phyloP scores from a whole-genome alignment of 2,888 invertebrate species.

The Thecophora atra region DNA sequence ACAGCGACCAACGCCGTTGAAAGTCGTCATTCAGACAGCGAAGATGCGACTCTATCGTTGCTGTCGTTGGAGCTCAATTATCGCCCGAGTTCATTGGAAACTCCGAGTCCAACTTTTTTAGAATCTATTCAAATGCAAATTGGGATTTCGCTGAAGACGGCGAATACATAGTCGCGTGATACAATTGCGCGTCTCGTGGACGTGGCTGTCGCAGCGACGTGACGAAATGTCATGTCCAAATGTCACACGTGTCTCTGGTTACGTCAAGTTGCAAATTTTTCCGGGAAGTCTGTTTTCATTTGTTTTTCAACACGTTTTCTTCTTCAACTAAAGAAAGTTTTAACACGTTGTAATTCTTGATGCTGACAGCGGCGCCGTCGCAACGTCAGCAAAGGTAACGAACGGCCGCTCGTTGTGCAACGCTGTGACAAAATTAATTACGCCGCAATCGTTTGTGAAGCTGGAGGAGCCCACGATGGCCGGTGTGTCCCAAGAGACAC shows the following conservation, averaged over 20 bases:
- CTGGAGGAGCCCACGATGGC: neutral
- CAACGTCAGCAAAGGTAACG: constrained; percentile 24
- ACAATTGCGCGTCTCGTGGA: neutral
- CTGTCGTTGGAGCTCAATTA: neutral
- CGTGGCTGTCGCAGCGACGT: neutral
- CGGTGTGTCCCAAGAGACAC: neutral
- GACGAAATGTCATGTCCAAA: neutral
- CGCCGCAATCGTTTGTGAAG: neutral
- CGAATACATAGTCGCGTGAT: neutral
- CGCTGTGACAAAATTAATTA: constrained; percentile 26
- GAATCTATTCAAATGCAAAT: constrained; percentile 21
- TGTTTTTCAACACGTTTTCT: neutral
- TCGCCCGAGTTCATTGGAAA: neutral
- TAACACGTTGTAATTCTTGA: neutral
- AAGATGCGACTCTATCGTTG: neutral
- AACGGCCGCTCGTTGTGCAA: neutral
- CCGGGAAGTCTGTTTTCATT: neutral
- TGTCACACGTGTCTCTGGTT: neutral
- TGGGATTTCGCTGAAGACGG: neutral
- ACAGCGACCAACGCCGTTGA: constrained; percentile 4
- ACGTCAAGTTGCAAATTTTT: neutral
- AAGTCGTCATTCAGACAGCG: constrained; percentile 16
- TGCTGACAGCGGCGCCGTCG: constrained; percentile 11
- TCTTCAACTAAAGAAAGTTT: neutral
- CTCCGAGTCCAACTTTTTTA: neutral